Percentiles rank a stretch among this genome's conserved stretches.
Conservation (phyloP, 2,797 vertebrate genomes). For the Amblyopsis hoosieri region DNA sequence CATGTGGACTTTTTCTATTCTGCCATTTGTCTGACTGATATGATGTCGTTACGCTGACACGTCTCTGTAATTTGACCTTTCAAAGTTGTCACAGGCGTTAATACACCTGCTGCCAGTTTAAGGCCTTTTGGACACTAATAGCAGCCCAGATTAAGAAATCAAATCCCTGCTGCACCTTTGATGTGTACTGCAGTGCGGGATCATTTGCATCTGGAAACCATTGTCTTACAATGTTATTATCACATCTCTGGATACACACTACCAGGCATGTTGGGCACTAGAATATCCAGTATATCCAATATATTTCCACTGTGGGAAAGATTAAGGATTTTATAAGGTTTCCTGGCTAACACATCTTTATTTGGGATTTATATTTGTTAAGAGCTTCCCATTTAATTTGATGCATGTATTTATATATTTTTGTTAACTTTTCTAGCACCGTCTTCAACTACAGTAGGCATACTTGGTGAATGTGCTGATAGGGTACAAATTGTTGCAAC, state of each 20-base stretch:
- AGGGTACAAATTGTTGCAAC: background rate
- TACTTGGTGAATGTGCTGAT: background rate
- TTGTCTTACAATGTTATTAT: conserved; percentile 56
- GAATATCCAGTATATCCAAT: background rate
- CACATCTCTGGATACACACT: conserved; percentile 56
- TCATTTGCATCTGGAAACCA: conserved; percentile 56
- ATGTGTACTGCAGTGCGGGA: conserved; percentile 11
- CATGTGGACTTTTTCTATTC: background rate
- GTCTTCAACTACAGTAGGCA: no score
- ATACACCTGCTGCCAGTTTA: conserved; percentile 31
- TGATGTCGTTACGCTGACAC: background rate
- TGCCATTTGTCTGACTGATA: background rate
- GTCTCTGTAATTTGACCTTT: conserved; percentile 6
- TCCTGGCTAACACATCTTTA: background rate
- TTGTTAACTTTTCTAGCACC: background rate
- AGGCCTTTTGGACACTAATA: conserved; percentile 11
- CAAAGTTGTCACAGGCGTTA: conserved; percentile 26
- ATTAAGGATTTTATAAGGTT: background rate
- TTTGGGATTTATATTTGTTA: no score
- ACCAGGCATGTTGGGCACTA: background rate
- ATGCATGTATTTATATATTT: background rate
- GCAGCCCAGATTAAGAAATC: no score
- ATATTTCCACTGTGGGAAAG: conserved; percentile 2
- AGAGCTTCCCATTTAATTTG: background rate
- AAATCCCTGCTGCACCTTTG: conserved; percentile 11